Base-by-base conservation (phyloP, 2,797 vertebrate genomes). In the Bucorvus abyssinicus region DNA sequence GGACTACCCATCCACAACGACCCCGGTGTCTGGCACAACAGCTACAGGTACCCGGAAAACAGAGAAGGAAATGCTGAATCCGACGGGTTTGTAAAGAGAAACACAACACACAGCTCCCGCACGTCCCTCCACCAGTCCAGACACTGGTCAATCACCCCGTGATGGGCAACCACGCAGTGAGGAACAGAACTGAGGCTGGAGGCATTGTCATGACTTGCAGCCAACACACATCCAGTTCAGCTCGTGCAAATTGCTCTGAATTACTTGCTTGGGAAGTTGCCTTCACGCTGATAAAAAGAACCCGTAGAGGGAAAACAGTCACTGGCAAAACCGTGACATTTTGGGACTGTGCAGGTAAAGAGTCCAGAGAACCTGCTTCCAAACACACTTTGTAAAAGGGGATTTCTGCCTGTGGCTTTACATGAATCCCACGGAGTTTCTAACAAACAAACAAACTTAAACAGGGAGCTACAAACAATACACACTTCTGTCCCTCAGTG, bases 1-100 rank as follows among this genome's bases (percentile, higher is more conserved):
- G 44, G 50, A 50, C 9, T 2, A 49, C 36, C 22, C 9, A 29
- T 42, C 17, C 0, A 0, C 50, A 29, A 24, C 11, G 27, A 38
- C 42, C 9, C 23, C 1, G 1, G 47, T 32, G 34, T 30, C 42
- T 34, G 52, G 24, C 44, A 38, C 36, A 38, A 38, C 7, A 45
- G 45, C 10, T 59, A 50, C 36, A 29, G 36, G 10, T 17, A 57
- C 32, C 24, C 57, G 38, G 44, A 26, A 89, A 70, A 64, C 1
- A 16, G 32, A 50, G 44, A 70, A 49, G 10, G 38, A 63, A 63
- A 36, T n/a, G 36, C 36, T 21, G 42, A 57, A n/a, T n/a, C 42
- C 1, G 2, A 61, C 19, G 18, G 13, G 11, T 49, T 42, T 20
- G 13, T 56, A 44, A 57, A 56, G 34, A 20, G 9, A 52, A 75